These are phyloP conservation scores for human (Homo sapiens) DNA, from an alignment of 2,113 vertebrate genomes.

Conservation along the genomic window GRCh38 chr20:7186501-7187000, in stretches of 20 bases:
- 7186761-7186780: not conserved
- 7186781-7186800: slow-evolving; percentile 11
- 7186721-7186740: not conserved
- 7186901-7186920: slow-evolving; percentile 81
- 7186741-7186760: not conserved
- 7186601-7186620: slow-evolving; percentile 25
- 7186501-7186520: not conserved
- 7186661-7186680: not conserved
- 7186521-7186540: not conserved
- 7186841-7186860: slow-evolving; percentile 62
- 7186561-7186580: not conserved
- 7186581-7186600: not conserved
- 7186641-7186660: not conserved
- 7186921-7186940: slow-evolving; percentile 81
- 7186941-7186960: slow-evolving; percentile 82
- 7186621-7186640: not conserved
- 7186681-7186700: not conserved
- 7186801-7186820: slow-evolving; percentile 57
- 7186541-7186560: not conserved
- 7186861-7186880: slow-evolving; percentile 69
- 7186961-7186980: slow-evolving; percentile 81
- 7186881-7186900: slow-evolving; percentile 76
- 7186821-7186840: slow-evolving; percentile 49
- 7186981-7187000: slow-evolving; percentile 81
- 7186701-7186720: not conserved